Evolutionary conservation across 2,113 vertebrate species (phyloP).

Genomic region (Hyperopisus bebe): DNA sequence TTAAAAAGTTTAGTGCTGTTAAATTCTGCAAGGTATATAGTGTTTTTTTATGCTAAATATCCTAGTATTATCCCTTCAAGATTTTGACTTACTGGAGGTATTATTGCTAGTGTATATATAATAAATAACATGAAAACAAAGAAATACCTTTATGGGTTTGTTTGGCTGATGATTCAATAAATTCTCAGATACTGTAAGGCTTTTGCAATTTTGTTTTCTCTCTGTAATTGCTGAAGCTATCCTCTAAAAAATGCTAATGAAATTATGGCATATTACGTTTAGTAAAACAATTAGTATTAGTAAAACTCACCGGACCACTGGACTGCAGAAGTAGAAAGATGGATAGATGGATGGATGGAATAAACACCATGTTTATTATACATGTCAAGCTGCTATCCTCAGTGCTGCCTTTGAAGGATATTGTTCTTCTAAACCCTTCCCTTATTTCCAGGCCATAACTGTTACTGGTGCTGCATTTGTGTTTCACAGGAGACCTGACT

Average conservation of each 20-base stretch:
- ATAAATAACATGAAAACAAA: background rate
- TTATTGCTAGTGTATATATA: background rate
- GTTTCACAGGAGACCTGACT: conserved; percentile 72
- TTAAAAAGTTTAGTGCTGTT: background rate
- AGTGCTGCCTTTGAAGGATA: background rate
- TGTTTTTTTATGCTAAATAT: background rate
- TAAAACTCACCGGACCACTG: background rate
- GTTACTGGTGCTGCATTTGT: conserved; percentile 31
- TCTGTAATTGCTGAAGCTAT: background rate
- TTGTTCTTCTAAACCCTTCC: background rate
- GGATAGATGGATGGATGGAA: background rate
- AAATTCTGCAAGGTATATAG: background rate
- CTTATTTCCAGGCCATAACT: background rate
- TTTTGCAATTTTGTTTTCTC: background rate
- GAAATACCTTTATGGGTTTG: background rate
- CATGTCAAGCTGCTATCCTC: conserved; percentile 25
- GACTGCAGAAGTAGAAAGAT: background rate
- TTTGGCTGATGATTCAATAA: background rate
- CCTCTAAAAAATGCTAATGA: background rate
- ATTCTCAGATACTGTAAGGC: background rate
- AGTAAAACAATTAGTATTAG: background rate
- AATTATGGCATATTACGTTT: background rate
- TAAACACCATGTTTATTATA: background rate
- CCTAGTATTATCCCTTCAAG: background rate
- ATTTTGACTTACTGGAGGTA: background rate